Base-by-base conservation (phyloP, 2,888 invertebrate species). In the Drosophila mulleri region DNA sequence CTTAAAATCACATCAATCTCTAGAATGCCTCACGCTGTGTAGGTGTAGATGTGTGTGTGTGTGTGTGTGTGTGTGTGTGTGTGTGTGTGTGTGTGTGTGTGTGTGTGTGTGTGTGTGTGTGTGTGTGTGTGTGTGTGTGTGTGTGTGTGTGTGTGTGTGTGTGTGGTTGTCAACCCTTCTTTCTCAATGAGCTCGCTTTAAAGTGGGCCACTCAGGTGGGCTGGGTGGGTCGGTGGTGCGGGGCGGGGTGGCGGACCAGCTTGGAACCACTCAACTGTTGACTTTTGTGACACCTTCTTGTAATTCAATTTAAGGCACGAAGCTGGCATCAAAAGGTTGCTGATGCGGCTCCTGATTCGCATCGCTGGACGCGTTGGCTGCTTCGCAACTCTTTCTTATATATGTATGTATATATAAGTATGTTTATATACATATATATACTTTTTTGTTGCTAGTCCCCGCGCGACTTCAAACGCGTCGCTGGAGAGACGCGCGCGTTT, bases 201-300 rank as follows among this genome's bases (percentile, higher is more conserved):
- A 16, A 32, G n/a, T n/a, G 58, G 32, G 58, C 35, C 42, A 29
- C 3, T 3, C 6, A 37, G 65, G n/a, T 23, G 18, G 50, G 47
- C 39, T 44, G 29, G 65, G 50, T 26, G 7, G 29, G 7, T 44
- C 26, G 65, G 50, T 26, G 7, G 29, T 1, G 29, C 8, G 26
- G 48, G 64, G 50, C 32, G 7, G 29, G 1, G 8, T 7, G 26
- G 63, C 23, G 5, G 32, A 35, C 14, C 65, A 44, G 14, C 23
- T 54, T 48, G 59, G 39, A 70, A 61, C 37, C 65, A 71, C 76
- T 71, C 66, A 68, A 64, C 61, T 75, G 80, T 75, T 82, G 85
- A 86, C 78, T 81, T 68, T 68, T 70, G 79, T 82, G 58, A 86
- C 84, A 82, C 82, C 87, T 86, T 83, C 70, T 75, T 83, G 83